These are phyloP conservation scores for Orestias chungarensis DNA, from an alignment of 2,797 vertebrate genomes.

Conservation along the genomic window DNA sequence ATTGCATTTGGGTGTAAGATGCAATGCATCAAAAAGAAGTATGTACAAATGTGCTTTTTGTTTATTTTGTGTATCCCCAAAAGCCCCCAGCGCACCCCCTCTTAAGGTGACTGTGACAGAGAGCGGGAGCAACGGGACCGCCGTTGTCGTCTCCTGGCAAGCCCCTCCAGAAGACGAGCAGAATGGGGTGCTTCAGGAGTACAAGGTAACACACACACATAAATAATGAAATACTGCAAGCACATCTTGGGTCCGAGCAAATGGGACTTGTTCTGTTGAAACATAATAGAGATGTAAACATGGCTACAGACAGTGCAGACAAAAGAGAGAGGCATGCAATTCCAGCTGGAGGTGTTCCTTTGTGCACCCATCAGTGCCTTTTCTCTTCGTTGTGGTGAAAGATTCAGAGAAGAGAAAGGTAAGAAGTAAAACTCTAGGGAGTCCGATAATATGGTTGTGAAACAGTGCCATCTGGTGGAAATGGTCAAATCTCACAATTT, in stretches of 20 bases:
- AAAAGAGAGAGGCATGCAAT: slow-evolving; percentile 56
- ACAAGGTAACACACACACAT: slow-evolving; percentile 85
- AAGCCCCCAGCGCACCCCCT: slow-evolving; percentile 94
- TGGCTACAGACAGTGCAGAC: slow-evolving; percentile 33
- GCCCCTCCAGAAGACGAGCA: slow-evolving; percentile 93
- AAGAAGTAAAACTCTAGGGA: slow-evolving; percentile 6
- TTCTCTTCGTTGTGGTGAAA: slow-evolving; percentile 21
- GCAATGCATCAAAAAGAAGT: slow-evolving; percentile 20
- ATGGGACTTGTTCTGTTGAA: slow-evolving; percentile 19
- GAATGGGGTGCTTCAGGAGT: slow-evolving; percentile 96
- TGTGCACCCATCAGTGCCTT: slow-evolving; percentile 34
- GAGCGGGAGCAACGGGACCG: slow-evolving; percentile 92
- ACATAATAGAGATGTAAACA: slow-evolving; percentile 47
- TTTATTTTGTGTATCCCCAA: slow-evolving; percentile 58
- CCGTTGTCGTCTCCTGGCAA: slow-evolving; percentile 94
- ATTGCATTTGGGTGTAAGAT: slow-evolving; percentile 26
- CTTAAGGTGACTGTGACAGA: slow-evolving; percentile 92
- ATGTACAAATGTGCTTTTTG: slow-evolving; percentile 46
- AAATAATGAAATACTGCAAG: slow-evolving; percentile 8
- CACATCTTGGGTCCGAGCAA: slow-evolving; percentile 28
- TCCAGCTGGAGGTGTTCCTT: slow-evolving; percentile 60
- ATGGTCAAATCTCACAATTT: slow-evolving; percentile 3
- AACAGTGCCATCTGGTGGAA: slow-evolving; percentile 91
- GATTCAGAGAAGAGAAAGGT: slow-evolving; percentile 16
- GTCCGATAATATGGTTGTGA: slow-evolving; percentile 67